A percentile compares a stretch with the other conserved stretches of the same genome.
Conservation (phyloP, 2,113 vertebrate genomes). For the Otolemur garnettii region DNA sequence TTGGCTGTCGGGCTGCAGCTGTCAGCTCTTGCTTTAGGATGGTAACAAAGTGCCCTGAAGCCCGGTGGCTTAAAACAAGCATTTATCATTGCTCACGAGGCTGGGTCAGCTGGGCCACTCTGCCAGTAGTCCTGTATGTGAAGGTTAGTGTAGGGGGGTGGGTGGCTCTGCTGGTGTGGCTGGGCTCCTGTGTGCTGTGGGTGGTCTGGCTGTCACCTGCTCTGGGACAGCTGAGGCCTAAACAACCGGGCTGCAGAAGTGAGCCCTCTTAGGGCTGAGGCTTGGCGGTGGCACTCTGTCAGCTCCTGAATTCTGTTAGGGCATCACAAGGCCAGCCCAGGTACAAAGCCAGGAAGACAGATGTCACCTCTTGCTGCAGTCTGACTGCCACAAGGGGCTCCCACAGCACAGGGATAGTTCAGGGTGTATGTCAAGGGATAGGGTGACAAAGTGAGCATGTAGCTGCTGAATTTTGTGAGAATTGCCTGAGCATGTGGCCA, state of each 20-base stretch:
- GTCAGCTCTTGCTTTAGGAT: background rate
- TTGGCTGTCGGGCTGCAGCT: background rate
- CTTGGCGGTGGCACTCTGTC: background rate
- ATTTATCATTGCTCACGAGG: accelerated
- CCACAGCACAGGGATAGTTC: background rate
- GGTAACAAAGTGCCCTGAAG: background rate
- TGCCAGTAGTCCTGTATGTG: accelerated
- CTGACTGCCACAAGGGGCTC: accelerated
- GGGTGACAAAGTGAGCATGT: background rate
- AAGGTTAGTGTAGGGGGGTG: background rate
- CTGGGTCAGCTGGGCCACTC: background rate
- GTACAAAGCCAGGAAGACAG: background rate
- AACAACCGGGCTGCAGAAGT: accelerated
- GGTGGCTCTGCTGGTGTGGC: background rate
- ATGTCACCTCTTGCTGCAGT: no score
- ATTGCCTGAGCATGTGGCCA: accelerated
- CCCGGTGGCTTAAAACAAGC: background rate
- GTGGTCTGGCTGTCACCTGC: background rate
- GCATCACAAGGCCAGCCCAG: background rate
- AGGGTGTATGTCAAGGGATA: background rate
- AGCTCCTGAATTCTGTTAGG: background rate
- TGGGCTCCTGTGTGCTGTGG: accelerated
- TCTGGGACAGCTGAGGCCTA: accelerated
- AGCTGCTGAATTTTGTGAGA: background rate
- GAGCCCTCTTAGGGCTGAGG: background rate